Evolutionary conservation across 2,797 vertebrate species (phyloP).

Genomic region (Taeniopygia guttata): DNA sequence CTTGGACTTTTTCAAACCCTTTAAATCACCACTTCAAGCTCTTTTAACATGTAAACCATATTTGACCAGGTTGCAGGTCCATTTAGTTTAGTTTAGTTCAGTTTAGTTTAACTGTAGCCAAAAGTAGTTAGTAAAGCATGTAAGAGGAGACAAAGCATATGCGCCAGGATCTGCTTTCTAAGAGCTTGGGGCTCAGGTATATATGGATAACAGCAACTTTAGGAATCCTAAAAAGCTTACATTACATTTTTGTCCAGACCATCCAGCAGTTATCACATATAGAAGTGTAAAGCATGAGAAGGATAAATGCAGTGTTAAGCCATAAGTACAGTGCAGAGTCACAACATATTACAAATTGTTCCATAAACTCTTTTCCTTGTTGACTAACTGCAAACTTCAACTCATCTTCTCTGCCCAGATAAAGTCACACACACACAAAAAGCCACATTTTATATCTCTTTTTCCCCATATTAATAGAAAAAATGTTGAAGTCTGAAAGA

Average conservation of each 20-base stretch:
- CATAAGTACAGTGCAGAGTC: not conserved
- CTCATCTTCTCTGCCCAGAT: not conserved
- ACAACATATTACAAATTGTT: not conserved
- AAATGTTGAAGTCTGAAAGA: not conserved
- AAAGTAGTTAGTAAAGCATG: not conserved
- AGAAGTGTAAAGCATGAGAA: not conserved
- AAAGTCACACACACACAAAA: not conserved
- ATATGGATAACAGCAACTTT: not conserved
- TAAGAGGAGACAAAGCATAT: not conserved
- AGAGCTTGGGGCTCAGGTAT: not conserved
- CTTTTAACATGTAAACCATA: not conserved
- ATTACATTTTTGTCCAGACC: not conserved
- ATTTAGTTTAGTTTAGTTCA: not conserved
- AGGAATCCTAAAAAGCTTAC: not conserved
- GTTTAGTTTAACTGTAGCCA: not conserved
- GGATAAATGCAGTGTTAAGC: not conserved
- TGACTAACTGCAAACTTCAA: not conserved
- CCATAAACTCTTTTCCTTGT: not conserved
- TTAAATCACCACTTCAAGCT: not conserved
- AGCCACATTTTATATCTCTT: not conserved
- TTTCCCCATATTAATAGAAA: not conserved
- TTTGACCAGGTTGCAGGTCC: not conserved
- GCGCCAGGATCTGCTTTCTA: not conserved
- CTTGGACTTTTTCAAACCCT: not conserved
- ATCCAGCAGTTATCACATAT: not conserved